A percentile compares a stretch with the other conserved stretches of the same genome.
phyloP scores from a whole-genome alignment of 1,140 invertebrate species.

The Eciton burchellii region DNA sequence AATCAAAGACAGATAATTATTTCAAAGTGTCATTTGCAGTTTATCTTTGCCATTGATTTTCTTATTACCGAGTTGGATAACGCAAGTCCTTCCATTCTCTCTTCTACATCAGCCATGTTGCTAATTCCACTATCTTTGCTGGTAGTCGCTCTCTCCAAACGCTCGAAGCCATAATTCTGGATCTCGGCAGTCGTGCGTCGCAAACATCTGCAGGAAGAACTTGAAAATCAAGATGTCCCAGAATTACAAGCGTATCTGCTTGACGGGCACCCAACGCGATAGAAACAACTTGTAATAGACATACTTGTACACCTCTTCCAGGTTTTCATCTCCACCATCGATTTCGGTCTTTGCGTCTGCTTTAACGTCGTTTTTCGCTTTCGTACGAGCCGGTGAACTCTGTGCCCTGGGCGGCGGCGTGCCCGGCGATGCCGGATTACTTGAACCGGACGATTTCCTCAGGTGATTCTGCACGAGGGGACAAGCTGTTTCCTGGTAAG shows the following conservation, averaged over 20 bases:
- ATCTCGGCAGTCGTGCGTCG: conserved; percentile 97
- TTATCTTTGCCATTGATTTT: neutral
- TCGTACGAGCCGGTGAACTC: conserved; percentile 81
- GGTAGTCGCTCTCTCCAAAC: conserved; percentile 91
- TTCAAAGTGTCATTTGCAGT: neutral
- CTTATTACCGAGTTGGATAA: conserved; percentile 82
- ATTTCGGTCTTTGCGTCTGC: conserved; percentile 63
- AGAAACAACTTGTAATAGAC: conserved; percentile 28
- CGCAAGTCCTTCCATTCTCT: conserved; percentile 86
- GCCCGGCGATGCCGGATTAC: conserved; percentile 85
- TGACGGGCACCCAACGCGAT: neutral
- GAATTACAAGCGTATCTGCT: conserved; percentile 15
- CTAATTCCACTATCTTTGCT: conserved; percentile 96
- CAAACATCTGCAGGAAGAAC: conserved; percentile 87
- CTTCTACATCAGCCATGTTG: conserved; percentile 90
- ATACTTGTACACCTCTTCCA: conserved; percentile 94
- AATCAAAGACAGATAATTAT: conserved; percentile 1
- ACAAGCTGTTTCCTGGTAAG: conserved; percentile 90
- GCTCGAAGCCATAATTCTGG: conserved; percentile 93
- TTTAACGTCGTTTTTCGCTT: conserved; percentile 74
- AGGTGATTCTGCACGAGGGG: conserved; percentile 94
- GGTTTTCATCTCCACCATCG: conserved; percentile 88
- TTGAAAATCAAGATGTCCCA: conserved; percentile 60
- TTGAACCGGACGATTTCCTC: conserved; percentile 87
- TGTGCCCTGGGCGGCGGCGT: conserved; percentile 83